Evolutionary conservation across 2,113 vertebrate species (phyloP).

Genomic region (Dipodomys merriami): DNA sequence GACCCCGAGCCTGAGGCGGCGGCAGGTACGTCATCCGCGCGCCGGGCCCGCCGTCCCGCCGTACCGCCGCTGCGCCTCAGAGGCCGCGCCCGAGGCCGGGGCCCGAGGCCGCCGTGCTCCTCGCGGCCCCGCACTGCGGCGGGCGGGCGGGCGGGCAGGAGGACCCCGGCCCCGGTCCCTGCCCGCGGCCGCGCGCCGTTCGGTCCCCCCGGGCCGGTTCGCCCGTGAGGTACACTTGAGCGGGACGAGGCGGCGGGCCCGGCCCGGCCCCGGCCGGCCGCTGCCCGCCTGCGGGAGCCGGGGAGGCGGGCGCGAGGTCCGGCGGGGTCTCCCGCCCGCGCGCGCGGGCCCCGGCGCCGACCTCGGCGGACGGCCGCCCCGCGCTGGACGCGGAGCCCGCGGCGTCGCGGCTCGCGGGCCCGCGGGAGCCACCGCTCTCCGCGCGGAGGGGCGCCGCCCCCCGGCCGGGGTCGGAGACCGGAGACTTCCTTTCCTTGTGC

Average conservation of each 20-base stretch:
- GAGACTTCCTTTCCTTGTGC: no score
- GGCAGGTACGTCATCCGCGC: constrained; percentile 51
- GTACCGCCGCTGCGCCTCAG: no score
- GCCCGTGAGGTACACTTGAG: background rate
- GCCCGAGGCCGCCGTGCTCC: background rate
- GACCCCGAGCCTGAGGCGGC: constrained; percentile 38
- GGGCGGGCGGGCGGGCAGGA: background rate
- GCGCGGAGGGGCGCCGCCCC: no score
- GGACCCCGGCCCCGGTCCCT: no score
- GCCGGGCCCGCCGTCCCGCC: background rate
- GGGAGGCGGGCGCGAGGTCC: no score
- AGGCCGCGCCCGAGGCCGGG: background rate
- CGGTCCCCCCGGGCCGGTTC: background rate
- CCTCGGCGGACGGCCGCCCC: no score
- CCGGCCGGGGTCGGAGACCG: no score
- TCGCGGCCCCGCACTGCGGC: background rate
- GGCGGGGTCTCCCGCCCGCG: no score
- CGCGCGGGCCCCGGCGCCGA: no score
- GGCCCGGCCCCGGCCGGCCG: background rate
- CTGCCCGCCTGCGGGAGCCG: background rate
- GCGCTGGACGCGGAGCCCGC: no score
- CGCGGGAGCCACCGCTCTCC: no score
- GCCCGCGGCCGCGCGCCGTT: background rate
- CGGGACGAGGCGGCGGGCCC: background rate
- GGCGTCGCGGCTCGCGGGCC: no score